Evolutionary conservation across 2,888 invertebrate species (phyloP), one percentile per base, ranked within the genome.

Genomic region (Ormyrus nitidulus): DNA sequence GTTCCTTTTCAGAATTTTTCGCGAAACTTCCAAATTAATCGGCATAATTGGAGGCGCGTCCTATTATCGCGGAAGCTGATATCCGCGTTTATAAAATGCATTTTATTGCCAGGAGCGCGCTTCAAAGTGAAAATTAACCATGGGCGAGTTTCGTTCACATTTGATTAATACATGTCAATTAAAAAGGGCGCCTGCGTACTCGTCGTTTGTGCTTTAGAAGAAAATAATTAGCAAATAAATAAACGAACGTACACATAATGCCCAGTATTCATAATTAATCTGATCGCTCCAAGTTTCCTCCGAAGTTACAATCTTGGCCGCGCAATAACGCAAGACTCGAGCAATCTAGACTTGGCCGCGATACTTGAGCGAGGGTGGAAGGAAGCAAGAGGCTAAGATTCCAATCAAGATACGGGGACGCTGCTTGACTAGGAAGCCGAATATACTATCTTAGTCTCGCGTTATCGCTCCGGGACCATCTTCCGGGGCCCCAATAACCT

Each of bases 321-420:
- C 49, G 71, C 56, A 64, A 77, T 77, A 79, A 76, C 64, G 69
- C 59, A 73, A 81, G 81, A 79, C 65, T 34, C 56, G 34, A 4
- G 72, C 76, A 54, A 76, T 79, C 64, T 68, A 48, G 68, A 59
- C 79, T 81, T 79, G 53, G 34, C n/a, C 49, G 46, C 19, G 59
- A 71, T 68, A 58, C 75, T 78, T 73, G 72, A 70, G 68, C 19
- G 19, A 58, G 56, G 69, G 65, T 48, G 71, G 68, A 76, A 72
- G 71, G 10, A 71, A 69, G 83, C 81, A 81, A 84, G 85, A 84
- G 83, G 80, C 83, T 77, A 83, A 87, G 89, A 89, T 89, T 84
- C 82, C 84, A 88, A 88, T 89, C 87, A 87, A 88, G 89, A 89
- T 89, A 89, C 10, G 83, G 82, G 83, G 84, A 79, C 84, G 84